These are phyloP conservation scores for Salticus scenicus DNA, from an alignment of 2,888 invertebrate genomes.

Conservation along the genomic window DNA sequence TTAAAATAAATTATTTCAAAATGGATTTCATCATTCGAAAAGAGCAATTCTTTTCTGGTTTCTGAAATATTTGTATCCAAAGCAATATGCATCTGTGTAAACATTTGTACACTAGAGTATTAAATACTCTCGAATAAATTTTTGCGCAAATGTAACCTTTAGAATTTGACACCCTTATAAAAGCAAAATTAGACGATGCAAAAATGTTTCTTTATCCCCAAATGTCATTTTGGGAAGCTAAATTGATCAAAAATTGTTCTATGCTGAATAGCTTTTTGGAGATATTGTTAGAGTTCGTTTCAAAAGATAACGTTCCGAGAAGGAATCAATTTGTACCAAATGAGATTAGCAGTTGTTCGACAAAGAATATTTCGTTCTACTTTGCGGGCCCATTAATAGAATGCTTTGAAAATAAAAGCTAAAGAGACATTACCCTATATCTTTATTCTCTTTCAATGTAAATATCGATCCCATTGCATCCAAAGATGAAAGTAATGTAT, in stretches of 20 bases:
- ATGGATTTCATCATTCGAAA: no score
- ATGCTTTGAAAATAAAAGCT: not conserved
- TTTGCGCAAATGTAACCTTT: no score
- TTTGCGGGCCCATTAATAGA: constrained; percentile 3
- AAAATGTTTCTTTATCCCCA: no score
- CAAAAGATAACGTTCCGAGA: not conserved
- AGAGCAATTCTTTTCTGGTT: no score
- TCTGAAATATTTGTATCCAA: no score
- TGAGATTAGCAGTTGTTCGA: not conserved
- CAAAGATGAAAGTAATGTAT: not conserved
- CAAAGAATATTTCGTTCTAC: constrained; percentile 6
- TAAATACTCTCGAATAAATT: no score
- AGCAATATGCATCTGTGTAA: no score
- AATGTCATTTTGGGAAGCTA: not conserved
- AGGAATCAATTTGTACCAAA: constrained; percentile 15
- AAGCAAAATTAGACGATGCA: no score
- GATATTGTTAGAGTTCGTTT: not conserved
- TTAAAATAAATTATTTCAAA: no score
- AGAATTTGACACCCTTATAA: no score
- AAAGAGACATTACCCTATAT: not conserved
- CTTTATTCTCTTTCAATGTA: not conserved
- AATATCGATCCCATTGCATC: not conserved
- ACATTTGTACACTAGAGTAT: no score
- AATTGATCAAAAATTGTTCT: not conserved
- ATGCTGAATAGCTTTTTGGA: not conserved